Evolutionary conservation across 2,113 vertebrate species (phyloP).

Genomic region (Charina bottae): DNA sequence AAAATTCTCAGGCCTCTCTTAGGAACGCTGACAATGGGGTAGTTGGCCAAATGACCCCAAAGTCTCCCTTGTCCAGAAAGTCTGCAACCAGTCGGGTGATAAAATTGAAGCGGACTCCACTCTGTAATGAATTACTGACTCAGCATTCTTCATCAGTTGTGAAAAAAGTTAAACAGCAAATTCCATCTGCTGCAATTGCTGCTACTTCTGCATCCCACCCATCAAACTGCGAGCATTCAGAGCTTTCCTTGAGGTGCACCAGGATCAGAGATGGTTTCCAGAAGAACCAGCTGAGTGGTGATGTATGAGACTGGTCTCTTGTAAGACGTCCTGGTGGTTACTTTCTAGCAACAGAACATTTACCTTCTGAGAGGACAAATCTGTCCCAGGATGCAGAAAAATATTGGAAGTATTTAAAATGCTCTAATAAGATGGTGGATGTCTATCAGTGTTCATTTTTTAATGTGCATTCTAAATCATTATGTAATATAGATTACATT

Average conservation of each 20-base stretch:
- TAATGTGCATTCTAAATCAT: background rate
- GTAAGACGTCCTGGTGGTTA: background rate
- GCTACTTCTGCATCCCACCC: background rate
- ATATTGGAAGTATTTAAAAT: background rate
- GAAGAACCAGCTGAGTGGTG: slow-evolving; percentile 17
- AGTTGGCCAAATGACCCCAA: background rate
- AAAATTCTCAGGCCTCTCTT: rapidly evolving
- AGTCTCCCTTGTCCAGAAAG: slow-evolving; percentile 27
- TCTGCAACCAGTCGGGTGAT: slow-evolving; percentile 38
- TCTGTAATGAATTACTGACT: slow-evolving; percentile 30
- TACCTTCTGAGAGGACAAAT: background rate
- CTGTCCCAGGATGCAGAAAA: background rate
- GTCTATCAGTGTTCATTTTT: background rate
- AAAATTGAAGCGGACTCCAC: slow-evolving; percentile 69
- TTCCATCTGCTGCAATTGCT: slow-evolving; percentile 3
- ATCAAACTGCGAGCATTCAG: background rate
- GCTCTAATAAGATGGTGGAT: background rate
- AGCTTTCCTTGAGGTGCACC: slow-evolving; percentile 5
- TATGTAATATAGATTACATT: background rate
- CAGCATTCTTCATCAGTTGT: background rate
- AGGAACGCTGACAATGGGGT: slow-evolving; percentile 35
- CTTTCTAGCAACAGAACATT: slow-evolving; percentile 22
- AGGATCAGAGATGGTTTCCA: slow-evolving; percentile 19
- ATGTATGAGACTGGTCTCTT: background rate
- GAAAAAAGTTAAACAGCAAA: background rate